Evolutionary conservation across 2,113 vertebrate species (phyloP), one percentile per base, ranked within the genome.

Genomic region (Gobius niger): DNA sequence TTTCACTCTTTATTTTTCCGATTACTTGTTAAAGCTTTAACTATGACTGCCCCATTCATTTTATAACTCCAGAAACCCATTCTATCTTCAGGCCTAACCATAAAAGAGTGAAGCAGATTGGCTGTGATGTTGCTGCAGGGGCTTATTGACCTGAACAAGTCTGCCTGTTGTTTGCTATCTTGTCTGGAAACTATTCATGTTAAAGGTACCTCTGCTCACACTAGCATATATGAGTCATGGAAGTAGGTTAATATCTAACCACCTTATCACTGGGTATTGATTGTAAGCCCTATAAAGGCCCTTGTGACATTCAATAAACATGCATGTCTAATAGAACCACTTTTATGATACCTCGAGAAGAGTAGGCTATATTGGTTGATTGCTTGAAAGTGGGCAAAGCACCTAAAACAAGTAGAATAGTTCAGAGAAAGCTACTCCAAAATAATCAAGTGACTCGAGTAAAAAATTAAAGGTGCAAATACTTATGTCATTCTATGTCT

Each of bases 231-330:
- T 5, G 62, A 54, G 47, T n/a, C 50, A 52, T 24, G 6, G 52
- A 63, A 57, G 40, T 9, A 18, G 51, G 75, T 86, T 87, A 87
- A 84, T 83, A n/a, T 6, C 44, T 70, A 82, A 82, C 87, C 1
- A n/a, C 57, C 11, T 72, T 61, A 70, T 77, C 63, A 63, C 51
- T 59, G 13, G 34, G 61, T 19, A 69, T 24, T n/a, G 10, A 51
- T 49, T 46, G 3, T 6, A 61, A 41, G 11, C 40, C 7, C 34
- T 41, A n/a, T 59, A 59, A 60, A 60, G 54, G 34, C 24, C 34
- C 11, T 12, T 57, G 42, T 60, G 13, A 60, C 57, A 60, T 42
- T 10, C 7, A 8, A 63, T 6, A 60, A 42, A 4, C 15, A 15
- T 44, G 10, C 41, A 57, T 40, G 24, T 40, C 54, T 41, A 4